Conservation (phyloP, 2,888 invertebrate genomes). For the Ecliptopera silaceata region DNA sequence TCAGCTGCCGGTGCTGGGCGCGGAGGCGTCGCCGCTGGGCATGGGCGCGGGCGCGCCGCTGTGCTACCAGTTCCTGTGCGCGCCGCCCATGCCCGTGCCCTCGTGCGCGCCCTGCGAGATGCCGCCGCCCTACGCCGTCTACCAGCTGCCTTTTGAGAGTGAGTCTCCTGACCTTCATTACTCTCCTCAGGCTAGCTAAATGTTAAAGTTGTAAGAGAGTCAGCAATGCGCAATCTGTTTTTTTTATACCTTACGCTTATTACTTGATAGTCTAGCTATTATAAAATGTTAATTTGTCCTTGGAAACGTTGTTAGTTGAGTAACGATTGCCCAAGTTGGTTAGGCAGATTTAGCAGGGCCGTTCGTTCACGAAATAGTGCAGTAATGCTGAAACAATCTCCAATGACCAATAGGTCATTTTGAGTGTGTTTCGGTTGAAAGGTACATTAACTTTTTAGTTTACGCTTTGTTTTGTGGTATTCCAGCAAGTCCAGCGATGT, state of each 20-base stretch:
- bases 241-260: no score
- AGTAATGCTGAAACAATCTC: no score
- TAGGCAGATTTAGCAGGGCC: no score
- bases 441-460: not conserved
- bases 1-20: conserved; percentile 67
- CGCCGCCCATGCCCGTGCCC: conserved; percentile 61
- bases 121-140: conserved; percentile 73
- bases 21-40: conserved; percentile 70
- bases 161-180: not conserved
- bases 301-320: no score
- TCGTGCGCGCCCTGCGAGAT: conserved; percentile 73
- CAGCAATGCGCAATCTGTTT: no score
- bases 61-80: conserved; percentile 76
- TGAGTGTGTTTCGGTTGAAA: not conserved
- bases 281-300: no score
- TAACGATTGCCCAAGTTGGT: no score
- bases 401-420: no score
- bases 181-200: no score
- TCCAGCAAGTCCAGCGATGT: conserved; percentile 69
- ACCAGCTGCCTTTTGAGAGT: conserved; percentile 74
- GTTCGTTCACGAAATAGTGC: no score
- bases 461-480: conserved; percentile 13
- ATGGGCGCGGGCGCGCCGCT: conserved; percentile 57
- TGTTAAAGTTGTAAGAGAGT: no score
- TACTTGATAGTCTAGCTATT: no score